Base-by-base conservation (phyloP, 53 echinoderm and acorn worm species). In the Hippasteria phrygiana region DNA sequence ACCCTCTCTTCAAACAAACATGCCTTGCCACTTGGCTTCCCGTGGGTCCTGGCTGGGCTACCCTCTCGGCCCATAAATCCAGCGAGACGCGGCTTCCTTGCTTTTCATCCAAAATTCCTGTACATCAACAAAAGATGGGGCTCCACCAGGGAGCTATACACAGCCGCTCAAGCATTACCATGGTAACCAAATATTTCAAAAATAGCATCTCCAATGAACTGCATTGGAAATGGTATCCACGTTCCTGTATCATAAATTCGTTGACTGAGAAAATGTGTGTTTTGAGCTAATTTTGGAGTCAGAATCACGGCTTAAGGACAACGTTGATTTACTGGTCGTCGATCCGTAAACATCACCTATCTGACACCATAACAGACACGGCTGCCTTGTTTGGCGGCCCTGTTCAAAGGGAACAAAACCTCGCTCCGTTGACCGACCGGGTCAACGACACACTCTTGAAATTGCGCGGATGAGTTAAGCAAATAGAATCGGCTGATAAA, bases 381-480 rank as follows among this genome's bases (percentile, higher is more conserved):
- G 78, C 32, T n/a, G 29, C 0, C 56, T 39, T 78, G 40, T 26
- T 78, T 38, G 78, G 38, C 78, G 78, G 78, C 56, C 8, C 78
- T 3, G 2, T 7, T 62, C 59, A 53, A 37, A 78, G 55, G 55
- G 78, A 59, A 38, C 59, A 38, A 51, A 76, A 50, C 47, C 59
- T 48, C 3, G n/a, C 75, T 75, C 35, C 55, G n/a, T 56, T 78
- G 54, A 78, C 78, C 40, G 22, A 37, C 28, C 81, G 28, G 65
- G 81, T 64, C 65, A 81, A 81, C 81, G 81, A 81, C 81, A 65
- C 64, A 64, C 81, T 64, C 45, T 27, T 65, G 29, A 37, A 65
- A 32, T 9, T 40, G 65, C 17, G 81, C 72, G 45, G 81, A 65
- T 81, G 81, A 81, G 64, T 64, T 81, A 40, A 45, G 65, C 64